Base-by-base conservation (phyloP, 2,113 vertebrate genomes). In the Pelecanus crispus region DNA sequence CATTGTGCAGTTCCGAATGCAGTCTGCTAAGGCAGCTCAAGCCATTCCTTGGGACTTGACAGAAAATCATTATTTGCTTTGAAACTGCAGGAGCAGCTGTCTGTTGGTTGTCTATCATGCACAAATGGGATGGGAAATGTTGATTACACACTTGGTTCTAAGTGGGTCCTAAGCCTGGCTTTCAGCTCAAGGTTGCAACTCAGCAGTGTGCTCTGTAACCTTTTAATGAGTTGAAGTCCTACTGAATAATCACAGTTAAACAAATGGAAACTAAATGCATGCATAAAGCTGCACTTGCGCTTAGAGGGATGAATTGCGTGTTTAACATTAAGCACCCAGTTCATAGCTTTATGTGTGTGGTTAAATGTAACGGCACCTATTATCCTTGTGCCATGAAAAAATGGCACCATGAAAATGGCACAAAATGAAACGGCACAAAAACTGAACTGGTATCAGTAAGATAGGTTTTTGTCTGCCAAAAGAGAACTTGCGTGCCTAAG, bases 21-120 rank as follows among this genome's bases (percentile, higher is more conserved):
- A 61, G 44, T 34, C 58, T 88, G 42, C 62, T 3, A 24, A 68
- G 34, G 11, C 24, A 91, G 47, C 52, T 91, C 61, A 71, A 95
- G 31, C 42, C 5, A 4, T 81, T 95, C 28, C 47, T 77, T 70
- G 65, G 32, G 45, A 77, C 68, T 79, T 96, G 86, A 61, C 73
- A 92, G 86, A 81, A 95, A 89, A 79, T 91, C 59, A 13, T 70
- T 90, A 49, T 52, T 95, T 94, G 32, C 55, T 91, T 89, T 85
- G 73, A 71, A 40, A 68, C 40, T 92, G 9, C 58, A 61, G 67
- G 61, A 87, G 10, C 2, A 4, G 36, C 28, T 92, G 38, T 63
- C 83, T 89, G 38, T 81, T 53, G 9, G 59, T 42, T 88, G 53
- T 90, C 45, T 66, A 0, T 81, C 55, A 16, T 31, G 36, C 36